Evolutionary conservation across 2,113 vertebrate species (phyloP).

Genomic region (Lasiurus borealis): DNA sequence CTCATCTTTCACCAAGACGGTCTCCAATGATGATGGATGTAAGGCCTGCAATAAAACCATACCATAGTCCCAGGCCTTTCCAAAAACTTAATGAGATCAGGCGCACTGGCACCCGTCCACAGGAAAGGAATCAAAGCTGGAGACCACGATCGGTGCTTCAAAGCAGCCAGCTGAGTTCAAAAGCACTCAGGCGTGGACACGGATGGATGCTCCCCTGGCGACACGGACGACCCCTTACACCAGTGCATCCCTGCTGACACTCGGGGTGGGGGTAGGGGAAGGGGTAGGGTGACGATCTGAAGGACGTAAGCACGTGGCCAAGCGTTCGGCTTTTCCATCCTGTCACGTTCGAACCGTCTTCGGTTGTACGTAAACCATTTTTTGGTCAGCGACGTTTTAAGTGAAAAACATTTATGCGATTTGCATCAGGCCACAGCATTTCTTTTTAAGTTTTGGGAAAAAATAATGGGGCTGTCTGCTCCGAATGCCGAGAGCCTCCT

Average conservation of each 20-base stretch:
- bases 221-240: neutral
- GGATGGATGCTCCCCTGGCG: neutral
- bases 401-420: neutral
- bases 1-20: slow-evolving; percentile 72
- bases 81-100: slow-evolving; percentile 78
- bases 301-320: neutral
- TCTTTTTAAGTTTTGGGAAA: slow-evolving; percentile 34
- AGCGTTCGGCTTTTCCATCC: neutral
- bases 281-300: too few relatives aligned
- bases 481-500: slow-evolving; percentile 48
- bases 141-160: slow-evolving; percentile 61
- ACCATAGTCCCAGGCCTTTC: slow-evolving; percentile 65
- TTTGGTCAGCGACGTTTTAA: slow-evolving; percentile 56
- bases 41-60: slow-evolving; percentile 63
- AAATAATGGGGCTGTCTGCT: neutral
- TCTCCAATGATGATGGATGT: slow-evolving; percentile 75
- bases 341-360: neutral
- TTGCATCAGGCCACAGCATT: slow-evolving; percentile 44
- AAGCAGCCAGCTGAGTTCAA: slow-evolving; percentile 66
- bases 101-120: slow-evolving; percentile 69
- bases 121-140: slow-evolving; percentile 63
- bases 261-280: neutral
- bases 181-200: slow-evolving; percentile 36
- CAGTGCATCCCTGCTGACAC: neutral
- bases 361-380: slow-evolving; percentile 1